Conservation (phyloP, 2,113 vertebrate genomes). For the Oreocharis arfaki region DNA sequence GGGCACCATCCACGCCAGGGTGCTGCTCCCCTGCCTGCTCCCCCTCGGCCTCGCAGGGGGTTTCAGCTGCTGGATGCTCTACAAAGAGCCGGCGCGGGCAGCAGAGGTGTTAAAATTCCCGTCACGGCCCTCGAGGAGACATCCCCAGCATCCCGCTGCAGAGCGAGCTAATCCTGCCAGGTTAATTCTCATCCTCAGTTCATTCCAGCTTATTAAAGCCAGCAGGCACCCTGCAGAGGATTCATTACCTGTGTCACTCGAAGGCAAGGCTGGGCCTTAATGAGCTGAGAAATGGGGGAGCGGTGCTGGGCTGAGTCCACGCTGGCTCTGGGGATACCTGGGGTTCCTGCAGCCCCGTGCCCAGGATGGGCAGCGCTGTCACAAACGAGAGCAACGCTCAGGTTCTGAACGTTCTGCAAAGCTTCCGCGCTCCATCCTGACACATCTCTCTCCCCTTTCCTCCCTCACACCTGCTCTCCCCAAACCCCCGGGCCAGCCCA, state of each 20-base stretch:
- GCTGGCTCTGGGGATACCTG: not conserved
- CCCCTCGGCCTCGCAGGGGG: not conserved
- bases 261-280: constrained; percentile 55
- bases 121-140: not conserved
- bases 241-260: constrained; percentile 68
- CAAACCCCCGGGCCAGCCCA: not conserved
- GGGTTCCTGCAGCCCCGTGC: not conserved
- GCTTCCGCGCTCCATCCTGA: not conserved
- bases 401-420: not conserved
- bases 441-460: not conserved
- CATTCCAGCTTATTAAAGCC: constrained; percentile 70
- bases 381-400: fast-evolving
- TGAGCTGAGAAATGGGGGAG: not conserved
- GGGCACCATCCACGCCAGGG: too few species aligned
- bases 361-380: fast-evolving
- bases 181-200: constrained; percentile 68
- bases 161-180: constrained; percentile 65
- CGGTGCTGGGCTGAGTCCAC: not conserved
- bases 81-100: not conserved
- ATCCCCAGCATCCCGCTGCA: constrained; percentile 45
- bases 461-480: not conserved
- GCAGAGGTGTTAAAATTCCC: constrained; percentile 57
- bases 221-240: constrained; percentile 59
- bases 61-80: not conserved
- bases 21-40: not conserved